Evolutionary conservation across 2,888 invertebrate genomes (phyloP).

Genomic region (Pheosia tremula): DNA sequence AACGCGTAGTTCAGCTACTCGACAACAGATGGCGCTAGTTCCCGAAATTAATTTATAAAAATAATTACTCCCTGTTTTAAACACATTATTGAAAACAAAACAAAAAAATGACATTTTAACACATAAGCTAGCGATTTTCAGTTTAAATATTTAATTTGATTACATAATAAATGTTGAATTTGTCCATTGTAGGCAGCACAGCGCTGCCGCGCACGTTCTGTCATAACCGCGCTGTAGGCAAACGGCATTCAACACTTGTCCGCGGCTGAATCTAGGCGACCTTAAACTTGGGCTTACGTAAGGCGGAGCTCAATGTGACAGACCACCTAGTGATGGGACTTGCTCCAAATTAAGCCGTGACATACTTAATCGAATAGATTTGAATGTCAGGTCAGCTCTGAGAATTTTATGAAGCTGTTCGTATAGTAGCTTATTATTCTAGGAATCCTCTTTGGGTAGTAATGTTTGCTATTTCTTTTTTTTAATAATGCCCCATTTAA

Average conservation of each 20-base stretch:
- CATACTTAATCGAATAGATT: not conserved
- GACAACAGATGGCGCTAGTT: conserved; percentile 55
- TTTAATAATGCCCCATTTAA: too few relatives aligned
- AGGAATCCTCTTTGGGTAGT: too few relatives aligned
- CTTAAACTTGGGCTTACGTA: conserved; percentile 76
- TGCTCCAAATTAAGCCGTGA: conserved; percentile 14
- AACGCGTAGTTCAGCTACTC: conserved; percentile 50
- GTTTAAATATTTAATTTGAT: too few relatives aligned
- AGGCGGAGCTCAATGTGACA: conserved; percentile 46
- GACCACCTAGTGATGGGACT: conserved; percentile 26
- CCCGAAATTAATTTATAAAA: not conserved
- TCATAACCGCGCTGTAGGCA: conserved; percentile 28
- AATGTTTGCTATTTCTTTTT: too few relatives aligned
- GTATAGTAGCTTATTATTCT: too few relatives aligned
- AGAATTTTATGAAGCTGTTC: too few relatives aligned
- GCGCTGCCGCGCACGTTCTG: conserved; percentile 26
- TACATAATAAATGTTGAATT: too few relatives aligned
- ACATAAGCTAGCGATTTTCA: too few relatives aligned
- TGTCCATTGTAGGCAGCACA: not conserved
- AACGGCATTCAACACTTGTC: conserved; percentile 35
- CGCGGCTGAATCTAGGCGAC: conserved; percentile 52
- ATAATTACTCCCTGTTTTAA: too few relatives aligned
- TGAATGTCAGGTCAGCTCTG: not conserved
- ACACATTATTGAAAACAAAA: too few relatives aligned
- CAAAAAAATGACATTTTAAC: too few relatives aligned